These are phyloP conservation scores for Bathynomus jamesi DNA, from an alignment of 1,140 invertebrate species.

Conservation along the genomic window DNA sequence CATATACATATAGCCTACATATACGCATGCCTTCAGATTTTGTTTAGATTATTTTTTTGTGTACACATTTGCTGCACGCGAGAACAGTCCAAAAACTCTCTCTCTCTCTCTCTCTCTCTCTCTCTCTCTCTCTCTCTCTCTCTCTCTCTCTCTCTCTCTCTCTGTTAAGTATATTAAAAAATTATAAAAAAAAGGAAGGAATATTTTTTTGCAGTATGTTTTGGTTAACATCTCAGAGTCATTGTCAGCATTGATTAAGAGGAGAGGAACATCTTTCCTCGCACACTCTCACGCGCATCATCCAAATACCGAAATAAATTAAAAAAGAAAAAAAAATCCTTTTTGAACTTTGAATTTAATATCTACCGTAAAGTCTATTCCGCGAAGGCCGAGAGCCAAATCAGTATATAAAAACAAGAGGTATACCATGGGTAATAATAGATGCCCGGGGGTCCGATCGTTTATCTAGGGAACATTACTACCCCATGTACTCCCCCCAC, in stretches of 20 bases:
- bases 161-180: too few species aligned
- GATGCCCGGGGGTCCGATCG: not conserved
- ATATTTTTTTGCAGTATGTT: too few species aligned
- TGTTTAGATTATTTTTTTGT: not conserved
- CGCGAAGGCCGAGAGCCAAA: not conserved
- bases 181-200: too few species aligned
- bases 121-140: too few species aligned
- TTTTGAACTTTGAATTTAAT: too few species aligned
- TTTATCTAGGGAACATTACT: not conserved
- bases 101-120: too few species aligned
- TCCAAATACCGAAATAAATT: too few species aligned
- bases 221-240: not conserved
- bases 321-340: too few species aligned
- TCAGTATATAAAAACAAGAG: not conserved
- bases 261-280: not conserved
- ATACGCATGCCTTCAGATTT: not conserved
- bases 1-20: not conserved
- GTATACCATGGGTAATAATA: not conserved
- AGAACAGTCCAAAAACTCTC: too few species aligned
- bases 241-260: not conserved
- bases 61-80: not conserved
- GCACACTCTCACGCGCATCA: too few species aligned
- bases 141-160: too few species aligned
- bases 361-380: too few species aligned
- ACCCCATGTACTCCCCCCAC: not conserved